A percentile compares a stretch with the other conserved stretches of the same genome.
These are phyloP conservation scores for Neofelis nebulosa DNA, from an alignment of 2,113 vertebrate genomes.

Conservation along the genomic window DNA sequence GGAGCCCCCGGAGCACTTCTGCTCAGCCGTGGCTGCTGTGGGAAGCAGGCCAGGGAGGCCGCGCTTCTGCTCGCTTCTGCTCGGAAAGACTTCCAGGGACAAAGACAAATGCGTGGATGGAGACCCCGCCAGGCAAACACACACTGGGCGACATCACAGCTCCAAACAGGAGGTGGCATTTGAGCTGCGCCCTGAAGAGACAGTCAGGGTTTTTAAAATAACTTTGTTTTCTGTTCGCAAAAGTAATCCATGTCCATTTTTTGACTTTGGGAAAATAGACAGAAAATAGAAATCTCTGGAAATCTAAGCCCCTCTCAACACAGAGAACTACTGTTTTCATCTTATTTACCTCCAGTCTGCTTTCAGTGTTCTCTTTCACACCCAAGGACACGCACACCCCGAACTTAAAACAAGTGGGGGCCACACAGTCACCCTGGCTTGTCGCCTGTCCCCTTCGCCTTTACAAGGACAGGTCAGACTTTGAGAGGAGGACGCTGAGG, in stretches of 20 bases:
- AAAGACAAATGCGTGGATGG: background rate
- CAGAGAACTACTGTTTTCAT: background rate
- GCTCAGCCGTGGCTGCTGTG: background rate
- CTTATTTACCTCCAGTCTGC: background rate
- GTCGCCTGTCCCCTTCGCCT: background rate
- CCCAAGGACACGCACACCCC: background rate
- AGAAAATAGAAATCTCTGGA: background rate
- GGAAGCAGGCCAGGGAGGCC: background rate
- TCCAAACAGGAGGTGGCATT: background rate
- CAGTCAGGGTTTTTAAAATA: background rate
- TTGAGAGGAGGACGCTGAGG: background rate
- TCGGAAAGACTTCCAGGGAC: background rate
- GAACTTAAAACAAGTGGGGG: background rate
- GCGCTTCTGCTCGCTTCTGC: fast-evolving
- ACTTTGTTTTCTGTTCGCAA: background rate
- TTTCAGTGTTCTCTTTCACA: background rate
- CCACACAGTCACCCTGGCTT: background rate
- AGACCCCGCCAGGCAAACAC: background rate
- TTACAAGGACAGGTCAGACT: too few relatives aligned
- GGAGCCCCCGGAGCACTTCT: background rate
- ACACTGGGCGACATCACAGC: background rate
- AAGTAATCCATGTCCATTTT: background rate
- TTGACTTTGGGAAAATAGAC: background rate
- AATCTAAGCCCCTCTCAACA: background rate
- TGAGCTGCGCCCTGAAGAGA: background rate